phyloP scores from a whole-genome alignment of 2,797 vertebrate species.

The Gastrophryne carolinensis region DNA sequence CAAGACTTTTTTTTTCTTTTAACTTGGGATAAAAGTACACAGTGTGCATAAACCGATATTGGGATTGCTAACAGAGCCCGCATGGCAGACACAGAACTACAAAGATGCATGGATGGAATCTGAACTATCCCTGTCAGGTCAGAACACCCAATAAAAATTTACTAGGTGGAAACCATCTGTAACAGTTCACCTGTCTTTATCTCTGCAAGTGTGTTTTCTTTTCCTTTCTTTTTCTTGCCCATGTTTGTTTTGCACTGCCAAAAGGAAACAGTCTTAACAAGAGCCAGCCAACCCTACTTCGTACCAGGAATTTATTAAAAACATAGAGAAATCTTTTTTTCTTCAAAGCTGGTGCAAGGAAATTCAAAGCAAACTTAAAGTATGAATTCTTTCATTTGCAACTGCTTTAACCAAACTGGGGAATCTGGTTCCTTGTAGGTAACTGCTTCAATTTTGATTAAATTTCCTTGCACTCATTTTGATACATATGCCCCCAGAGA shows the following conservation, averaged over 20 bases:
- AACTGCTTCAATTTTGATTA: too few species aligned
- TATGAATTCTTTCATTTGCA: too few species aligned
- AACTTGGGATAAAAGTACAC: background rate
- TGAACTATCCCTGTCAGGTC: background rate
- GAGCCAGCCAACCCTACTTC: background rate
- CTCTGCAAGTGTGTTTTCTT: background rate
- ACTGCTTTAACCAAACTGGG: too few species aligned
- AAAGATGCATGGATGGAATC: background rate
- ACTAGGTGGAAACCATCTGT: background rate
- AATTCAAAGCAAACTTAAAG: too few species aligned
- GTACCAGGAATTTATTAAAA: background rate
- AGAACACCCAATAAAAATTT: background rate
- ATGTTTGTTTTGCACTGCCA: background rate
- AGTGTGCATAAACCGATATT: background rate
- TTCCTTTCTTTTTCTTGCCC: background rate
- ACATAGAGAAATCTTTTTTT: background rate
- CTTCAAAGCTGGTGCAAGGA: background rate
- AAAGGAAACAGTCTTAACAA: background rate
- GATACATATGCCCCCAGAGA: too few species aligned
- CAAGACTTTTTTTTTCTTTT: background rate
- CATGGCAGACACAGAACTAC: background rate
- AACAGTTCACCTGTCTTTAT: background rate
- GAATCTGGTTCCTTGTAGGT: too few species aligned
- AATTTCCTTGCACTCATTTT: too few species aligned
- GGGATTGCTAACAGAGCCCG: background rate